Evolutionary conservation across 2,888 invertebrate species (phyloP).

Genomic region (Agapetus fuscipes): DNA sequence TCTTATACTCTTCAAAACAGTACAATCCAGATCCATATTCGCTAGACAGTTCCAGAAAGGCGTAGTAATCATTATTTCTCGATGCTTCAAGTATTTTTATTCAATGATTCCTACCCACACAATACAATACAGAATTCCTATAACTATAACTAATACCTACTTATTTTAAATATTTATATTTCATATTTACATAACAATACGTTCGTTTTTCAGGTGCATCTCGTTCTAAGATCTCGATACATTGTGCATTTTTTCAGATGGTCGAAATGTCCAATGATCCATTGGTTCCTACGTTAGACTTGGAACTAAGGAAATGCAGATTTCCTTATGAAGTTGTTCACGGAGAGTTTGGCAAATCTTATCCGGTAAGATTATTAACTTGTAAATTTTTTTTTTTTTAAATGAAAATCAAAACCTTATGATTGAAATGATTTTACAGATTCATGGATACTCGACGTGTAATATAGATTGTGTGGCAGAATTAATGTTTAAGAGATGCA

Average conservation of each 20-base stretch:
- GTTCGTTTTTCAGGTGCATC: too few species aligned
- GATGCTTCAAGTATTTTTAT: too few species aligned
- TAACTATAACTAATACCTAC: too few species aligned
- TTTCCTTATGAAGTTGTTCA: slow-evolving; percentile 43
- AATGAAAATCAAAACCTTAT: background rate
- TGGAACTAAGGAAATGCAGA: slow-evolving; percentile 46
- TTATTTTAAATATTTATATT: too few species aligned
- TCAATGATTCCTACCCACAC: too few species aligned
- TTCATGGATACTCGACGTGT: slow-evolving; percentile 39
- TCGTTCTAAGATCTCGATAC: too few species aligned
- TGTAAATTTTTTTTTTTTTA: background rate
- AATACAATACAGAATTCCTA: too few species aligned
- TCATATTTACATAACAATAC: too few species aligned
- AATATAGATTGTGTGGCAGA: slow-evolving; percentile 31
- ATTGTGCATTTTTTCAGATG: slow-evolving; percentile 22
- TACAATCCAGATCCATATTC: too few species aligned
- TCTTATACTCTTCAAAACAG: too few species aligned
- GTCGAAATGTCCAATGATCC: slow-evolving; percentile 37
- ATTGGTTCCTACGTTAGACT: slow-evolving; percentile 30
- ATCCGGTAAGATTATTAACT: slow-evolving; percentile 27
- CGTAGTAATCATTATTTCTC: too few species aligned
- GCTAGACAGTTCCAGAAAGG: too few species aligned
- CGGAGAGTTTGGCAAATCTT: slow-evolving; percentile 26
- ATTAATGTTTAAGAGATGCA: slow-evolving; percentile 30
- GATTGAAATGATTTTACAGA: slow-evolving; percentile 24